Percentiles rank a stretch among this genome's conserved stretches.
phyloP scores from a whole-genome alignment of 2,888 invertebrate genomes.

The Dynastes tityus region DNA sequence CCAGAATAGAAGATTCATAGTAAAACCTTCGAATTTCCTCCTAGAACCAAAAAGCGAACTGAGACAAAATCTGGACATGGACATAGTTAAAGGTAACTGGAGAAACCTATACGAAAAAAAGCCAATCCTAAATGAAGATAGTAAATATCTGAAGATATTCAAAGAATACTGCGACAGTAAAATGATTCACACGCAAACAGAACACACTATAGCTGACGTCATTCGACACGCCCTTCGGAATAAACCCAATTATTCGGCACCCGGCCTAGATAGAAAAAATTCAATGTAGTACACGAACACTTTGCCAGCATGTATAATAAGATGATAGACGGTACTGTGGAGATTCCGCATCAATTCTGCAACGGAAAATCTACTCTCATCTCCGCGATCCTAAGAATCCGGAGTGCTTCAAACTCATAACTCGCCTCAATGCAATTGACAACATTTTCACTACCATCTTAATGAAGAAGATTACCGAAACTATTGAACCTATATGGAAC shows the following conservation, averaged over 20 bases:
- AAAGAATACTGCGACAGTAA: no score
- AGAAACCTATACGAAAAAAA: no score
- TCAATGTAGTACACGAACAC: constrained; percentile 26
- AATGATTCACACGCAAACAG: no score
- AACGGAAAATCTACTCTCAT: constrained; percentile 1
- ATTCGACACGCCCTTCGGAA: constrained; percentile 1
- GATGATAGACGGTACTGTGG: not conserved
- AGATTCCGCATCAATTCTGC: constrained; percentile 23
- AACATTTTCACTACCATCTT: constrained; percentile 41
- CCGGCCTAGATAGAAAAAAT: constrained; percentile 41
- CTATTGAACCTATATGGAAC: constrained; percentile 15
- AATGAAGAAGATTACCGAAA: not conserved
- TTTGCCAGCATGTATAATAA: constrained; percentile 17
- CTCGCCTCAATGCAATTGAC: constrained; percentile 32
- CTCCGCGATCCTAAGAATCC: constrained; percentile 13
- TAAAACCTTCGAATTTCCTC: not conserved
- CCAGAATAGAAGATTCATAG: not conserved
- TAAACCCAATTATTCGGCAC: constrained; percentile 32
- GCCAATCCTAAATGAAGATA: no score
- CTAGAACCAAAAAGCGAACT: no score
- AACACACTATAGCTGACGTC: no score
- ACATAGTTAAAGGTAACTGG: no score
- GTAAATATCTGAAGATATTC: no score
- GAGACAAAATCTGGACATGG: no score
- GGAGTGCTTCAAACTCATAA: constrained; percentile 39